Percentiles rank a stretch among this genome's conserved stretches.
Conservation (phyloP, 1,140 invertebrate genomes). For the Goniozus legneri region DNA sequence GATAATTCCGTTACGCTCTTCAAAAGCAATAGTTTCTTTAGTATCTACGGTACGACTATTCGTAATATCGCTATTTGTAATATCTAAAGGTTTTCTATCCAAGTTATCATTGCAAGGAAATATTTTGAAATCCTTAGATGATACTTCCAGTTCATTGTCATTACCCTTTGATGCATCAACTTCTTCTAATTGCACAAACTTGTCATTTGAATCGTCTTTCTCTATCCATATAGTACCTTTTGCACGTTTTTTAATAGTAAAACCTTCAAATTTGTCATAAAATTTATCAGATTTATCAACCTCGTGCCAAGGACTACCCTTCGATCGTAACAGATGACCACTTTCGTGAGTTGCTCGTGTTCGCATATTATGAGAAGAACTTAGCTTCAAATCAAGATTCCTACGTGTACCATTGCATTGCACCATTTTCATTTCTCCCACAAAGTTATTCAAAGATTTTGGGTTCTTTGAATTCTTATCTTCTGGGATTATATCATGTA, state of each 20-base stretch:
- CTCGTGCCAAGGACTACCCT: constrained; percentile 45
- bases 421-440: constrained; percentile 46
- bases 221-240: constrained; percentile 53
- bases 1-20: constrained; percentile 9
- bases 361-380: constrained; percentile 47
- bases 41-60: neutral
- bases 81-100: neutral
- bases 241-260: constrained; percentile 47
- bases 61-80: neutral
- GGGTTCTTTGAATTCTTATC: constrained; percentile 34
- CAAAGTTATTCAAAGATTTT: constrained; percentile 37
- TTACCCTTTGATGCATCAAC: constrained; percentile 18
- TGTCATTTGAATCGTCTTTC: constrained; percentile 37
- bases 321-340: constrained; percentile 48
- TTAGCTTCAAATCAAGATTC: constrained; percentile 44
- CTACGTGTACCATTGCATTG: constrained; percentile 48
- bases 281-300: constrained; percentile 40
- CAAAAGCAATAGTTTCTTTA: neutral
- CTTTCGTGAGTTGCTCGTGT: constrained; percentile 48
- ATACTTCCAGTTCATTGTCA: neutral
- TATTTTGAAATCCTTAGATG: neutral
- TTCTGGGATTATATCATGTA: constrained; percentile 34
- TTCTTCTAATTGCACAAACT: constrained; percentile 15
- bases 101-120: neutral
- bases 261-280: constrained; percentile 48